Base-by-base conservation (phyloP, 2,113 vertebrate genomes). In the Pomatostomus ruficeps region DNA sequence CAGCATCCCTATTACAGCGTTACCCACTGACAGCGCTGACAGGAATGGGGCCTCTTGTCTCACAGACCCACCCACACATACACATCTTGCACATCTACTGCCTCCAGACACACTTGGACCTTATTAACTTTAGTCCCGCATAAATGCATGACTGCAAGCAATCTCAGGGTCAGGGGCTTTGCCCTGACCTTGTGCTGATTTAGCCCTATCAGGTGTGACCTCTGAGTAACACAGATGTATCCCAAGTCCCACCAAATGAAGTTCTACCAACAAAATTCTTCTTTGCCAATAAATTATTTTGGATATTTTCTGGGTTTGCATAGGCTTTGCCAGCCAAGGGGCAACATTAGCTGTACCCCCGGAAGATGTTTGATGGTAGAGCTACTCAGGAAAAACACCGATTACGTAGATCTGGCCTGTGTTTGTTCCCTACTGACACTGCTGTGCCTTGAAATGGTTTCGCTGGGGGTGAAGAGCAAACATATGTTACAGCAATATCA, bases 371-470 rank as follows among this genome's bases (percentile, higher is more conserved):
- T 57, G 45, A 28, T 38, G 22, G 43, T 24, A 57, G 8, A 68
- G 21, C 23, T 78, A 42, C 48, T 28, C 55, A 62, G 51, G 23
- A 52, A 86, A 62, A 78, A 63, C n/a, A 23, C 33, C 11, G 11
- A 22, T 45, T 33, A 58, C 12, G 17, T 4, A 7, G 52, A 68
- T 20, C 66, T 87, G 73, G 74, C 45, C 80, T n/a, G 11, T 14
- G 40, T n/a, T 87, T 25, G 12, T 35, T 91, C 65, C 70, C 66
- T 85, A 29, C 62, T 79, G 84, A 65, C 71, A 84, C 3, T 57
- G 49, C 66, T 89, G 62, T 91, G 92, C 89, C 94, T 95, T 94
- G 70, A 95, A 97, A 94, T 85, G 81, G 77, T 89, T 95, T 93
- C 3, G 2, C 74, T 75, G 72, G 54, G 65, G 67, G 46, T 85